A percentile compares a stretch with the other conserved stretches of the same genome.
phyloP scores from a whole-genome alignment of 2,113 vertebrate genomes.

The Burhinus oedicnemus region DNA sequence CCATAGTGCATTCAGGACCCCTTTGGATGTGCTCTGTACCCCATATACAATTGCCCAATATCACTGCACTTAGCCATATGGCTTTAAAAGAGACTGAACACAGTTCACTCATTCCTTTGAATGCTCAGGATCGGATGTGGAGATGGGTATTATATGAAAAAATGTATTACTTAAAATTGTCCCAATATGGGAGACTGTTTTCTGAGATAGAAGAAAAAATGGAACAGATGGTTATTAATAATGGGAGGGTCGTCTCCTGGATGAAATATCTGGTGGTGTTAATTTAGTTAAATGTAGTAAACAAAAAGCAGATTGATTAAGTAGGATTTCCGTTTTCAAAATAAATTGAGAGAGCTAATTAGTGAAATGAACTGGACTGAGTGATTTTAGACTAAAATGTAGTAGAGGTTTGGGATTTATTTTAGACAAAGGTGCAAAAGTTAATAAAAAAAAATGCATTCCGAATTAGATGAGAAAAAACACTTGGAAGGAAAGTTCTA shows the following conservation, averaged over 20 bases:
- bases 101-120: neutral
- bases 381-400: neutral
- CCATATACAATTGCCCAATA: neutral
- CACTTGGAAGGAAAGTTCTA: neutral
- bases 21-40: neutral
- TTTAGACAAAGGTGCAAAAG: conserved; percentile 14
- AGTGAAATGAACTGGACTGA: conserved; percentile 32
- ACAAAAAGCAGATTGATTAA: conserved; percentile 46
- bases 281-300: conserved; percentile 54
- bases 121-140: conserved; percentile 4
- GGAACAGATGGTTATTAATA: conserved; percentile 49
- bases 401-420: neutral
- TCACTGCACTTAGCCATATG: neutral
- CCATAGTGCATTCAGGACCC: neutral
- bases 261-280: conserved; percentile 47
- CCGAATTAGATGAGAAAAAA: neutral
- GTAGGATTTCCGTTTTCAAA: conserved; percentile 55
- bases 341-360: conserved; percentile 39
- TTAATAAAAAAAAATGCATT: neutral
- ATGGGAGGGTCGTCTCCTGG: neutral
- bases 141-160: neutral
- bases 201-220: neutral
- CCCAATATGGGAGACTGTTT: neutral
- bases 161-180: neutral
- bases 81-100: neutral